phyloP scores from a whole-genome alignment of 1,140 invertebrate species.

The Cepaea nemoralis region DNA sequence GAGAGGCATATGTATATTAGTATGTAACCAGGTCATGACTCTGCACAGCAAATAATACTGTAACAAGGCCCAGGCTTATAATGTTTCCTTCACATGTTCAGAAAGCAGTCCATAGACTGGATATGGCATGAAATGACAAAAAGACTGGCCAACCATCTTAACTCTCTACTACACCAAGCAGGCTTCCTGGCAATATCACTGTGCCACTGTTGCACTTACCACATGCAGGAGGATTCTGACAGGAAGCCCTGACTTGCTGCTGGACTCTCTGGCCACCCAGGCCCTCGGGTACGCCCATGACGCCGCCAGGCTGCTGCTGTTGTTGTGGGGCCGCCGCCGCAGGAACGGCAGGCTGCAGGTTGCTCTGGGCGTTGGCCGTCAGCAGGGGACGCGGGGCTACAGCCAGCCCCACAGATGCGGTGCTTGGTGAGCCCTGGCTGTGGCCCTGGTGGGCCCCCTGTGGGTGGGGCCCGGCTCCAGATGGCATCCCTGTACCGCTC shows the following conservation, averaged over 20 bases:
- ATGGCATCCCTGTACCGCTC: not conserved
- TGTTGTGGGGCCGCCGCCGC: not conserved
- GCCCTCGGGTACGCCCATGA: not conserved
- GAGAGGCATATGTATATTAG: no score
- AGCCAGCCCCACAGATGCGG: not conserved
- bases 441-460: constrained; percentile 9
- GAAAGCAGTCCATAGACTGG: no score
- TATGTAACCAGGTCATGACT: no score
- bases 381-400: constrained; percentile 2
- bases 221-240: not conserved
- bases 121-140: no score
- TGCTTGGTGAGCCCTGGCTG: not conserved
- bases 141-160: no score
- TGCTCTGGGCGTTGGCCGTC: not conserved
- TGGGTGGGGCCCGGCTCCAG: not conserved
- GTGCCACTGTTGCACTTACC: not conserved
- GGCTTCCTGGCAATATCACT: no score
- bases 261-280: not conserved
- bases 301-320: not conserved
- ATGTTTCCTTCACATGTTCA: no score
- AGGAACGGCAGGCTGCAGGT: not conserved
- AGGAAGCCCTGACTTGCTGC: constrained; percentile 14
- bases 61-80: no score
- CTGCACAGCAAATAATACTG: no score
- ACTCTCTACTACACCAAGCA: no score